Evolutionary conservation across 2,797 vertebrate species (phyloP).

Genomic region (Pseudopleuronectes americanus): DNA sequence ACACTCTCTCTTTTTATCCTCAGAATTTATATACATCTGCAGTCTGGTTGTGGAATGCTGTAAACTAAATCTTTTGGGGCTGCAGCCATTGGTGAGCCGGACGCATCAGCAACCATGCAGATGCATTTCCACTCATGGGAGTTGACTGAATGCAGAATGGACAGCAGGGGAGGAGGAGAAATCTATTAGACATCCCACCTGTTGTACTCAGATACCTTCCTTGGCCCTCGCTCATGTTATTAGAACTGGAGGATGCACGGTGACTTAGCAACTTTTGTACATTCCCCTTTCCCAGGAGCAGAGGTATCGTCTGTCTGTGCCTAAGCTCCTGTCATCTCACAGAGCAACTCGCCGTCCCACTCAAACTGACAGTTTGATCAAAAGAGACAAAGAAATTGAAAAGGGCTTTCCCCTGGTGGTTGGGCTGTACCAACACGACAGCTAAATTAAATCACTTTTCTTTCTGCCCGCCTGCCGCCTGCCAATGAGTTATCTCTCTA

Average conservation of each 20-base stretch:
- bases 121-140: constrained; percentile 15
- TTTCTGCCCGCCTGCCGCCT: constrained; percentile 64
- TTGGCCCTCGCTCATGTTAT: constrained; percentile 30
- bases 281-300: constrained; percentile 45
- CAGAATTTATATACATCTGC: constrained; percentile 54
- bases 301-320: constrained; percentile 49
- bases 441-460: constrained; percentile 80
- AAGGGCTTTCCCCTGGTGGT: constrained; percentile 74
- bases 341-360: constrained; percentile 55
- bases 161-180: constrained; percentile 58
- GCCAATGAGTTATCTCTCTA: constrained; percentile 56
- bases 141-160: constrained; percentile 35
- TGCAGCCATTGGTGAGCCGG: constrained; percentile 49
- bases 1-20: constrained; percentile 10
- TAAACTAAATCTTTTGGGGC: constrained; percentile 62
- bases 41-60: constrained; percentile 55
- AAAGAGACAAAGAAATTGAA: constrained; percentile 78
- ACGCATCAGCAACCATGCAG: constrained; percentile 44
- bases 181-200: constrained; percentile 49
- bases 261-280: constrained; percentile 65
- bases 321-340: constrained; percentile 66
- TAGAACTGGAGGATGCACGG: constrained; percentile 38
- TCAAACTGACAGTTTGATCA: constrained; percentile 79
- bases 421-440: constrained; percentile 70
- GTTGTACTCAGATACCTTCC: constrained; percentile 50